Conservation (phyloP, 1,140 invertebrate genomes). For the Cotesia chilonis region DNA sequence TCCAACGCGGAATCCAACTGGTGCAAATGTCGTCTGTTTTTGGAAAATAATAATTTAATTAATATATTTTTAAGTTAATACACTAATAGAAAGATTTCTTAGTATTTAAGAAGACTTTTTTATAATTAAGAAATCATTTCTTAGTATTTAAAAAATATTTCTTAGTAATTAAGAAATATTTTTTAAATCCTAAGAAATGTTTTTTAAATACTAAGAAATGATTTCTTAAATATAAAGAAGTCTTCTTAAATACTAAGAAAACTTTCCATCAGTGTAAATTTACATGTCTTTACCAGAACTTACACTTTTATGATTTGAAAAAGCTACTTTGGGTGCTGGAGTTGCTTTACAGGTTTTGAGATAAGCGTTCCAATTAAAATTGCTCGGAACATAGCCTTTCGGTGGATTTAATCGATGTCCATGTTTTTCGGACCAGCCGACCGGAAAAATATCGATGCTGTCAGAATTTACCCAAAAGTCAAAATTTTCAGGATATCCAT, state of each 20-base stretch:
- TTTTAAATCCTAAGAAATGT: too few species aligned
- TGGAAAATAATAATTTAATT: slow-evolving; percentile 1
- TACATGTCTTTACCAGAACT: slow-evolving; percentile 39
- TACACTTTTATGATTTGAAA: slow-evolving; percentile 72
- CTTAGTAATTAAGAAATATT: too few species aligned
- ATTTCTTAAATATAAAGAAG: too few species aligned
- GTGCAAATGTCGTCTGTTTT: slow-evolving; percentile 71
- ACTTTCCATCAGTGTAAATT: too few species aligned
- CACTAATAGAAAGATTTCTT: too few species aligned
- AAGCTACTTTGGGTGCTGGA: slow-evolving; percentile 82
- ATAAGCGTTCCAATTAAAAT: slow-evolving; percentile 88
- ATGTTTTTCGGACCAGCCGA: slow-evolving; percentile 91
- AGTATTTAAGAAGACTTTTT: too few species aligned
- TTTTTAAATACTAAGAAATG: too few species aligned
- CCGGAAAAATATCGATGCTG: slow-evolving; percentile 89
- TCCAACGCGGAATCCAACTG: slow-evolving; percentile 80
- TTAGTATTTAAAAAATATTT: too few species aligned
- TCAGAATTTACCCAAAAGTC: slow-evolving; percentile 96
- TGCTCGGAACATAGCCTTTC: slow-evolving; percentile 70
- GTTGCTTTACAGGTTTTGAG: slow-evolving; percentile 79
- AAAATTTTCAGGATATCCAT: slow-evolving; percentile 88
- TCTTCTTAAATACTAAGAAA: too few species aligned
- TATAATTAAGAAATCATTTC: too few species aligned
- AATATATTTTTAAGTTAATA: slow-evolving; percentile 6
- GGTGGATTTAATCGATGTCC: slow-evolving; percentile 79